Base-by-base conservation (phyloP, 2,888 invertebrate genomes). In the Ophioninae sp. region DNA sequence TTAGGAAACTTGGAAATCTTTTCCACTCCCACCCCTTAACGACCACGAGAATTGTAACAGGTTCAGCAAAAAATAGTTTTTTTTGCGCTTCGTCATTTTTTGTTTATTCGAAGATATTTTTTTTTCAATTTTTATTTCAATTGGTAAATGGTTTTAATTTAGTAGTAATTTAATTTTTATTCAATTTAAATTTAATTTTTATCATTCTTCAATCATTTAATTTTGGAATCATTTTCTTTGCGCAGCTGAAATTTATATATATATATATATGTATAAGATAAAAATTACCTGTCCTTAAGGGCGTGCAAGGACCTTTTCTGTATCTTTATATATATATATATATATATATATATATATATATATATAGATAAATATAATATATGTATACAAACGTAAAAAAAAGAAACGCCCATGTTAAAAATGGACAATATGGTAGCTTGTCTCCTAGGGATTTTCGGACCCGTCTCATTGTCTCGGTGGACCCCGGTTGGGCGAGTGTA, bases 231-330 rank as follows among this genome's bases (percentile, higher is more conserved):
- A 30, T 30, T 30, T 30, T 30, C 30, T 30, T 30, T 30, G 30
- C 3, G 30, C 30, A 30, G 30, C 1, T 30, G 3, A 30, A 30
- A 30, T 30, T n/a, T n/a, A n/a, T n/a, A n/a, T n/a, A n/a, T n/a
- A n/a, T n/a, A n/a, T n/a, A n/a, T n/a, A n/a, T n/a, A n/a, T n/a
- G n/a, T n/a, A n/a, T n/a, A n/a, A n/a, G n/a, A n/a, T n/a, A n/a
- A n/a, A n/a, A n/a, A n/a, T 87, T 88, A 89, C 89, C 89, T 89
- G 89, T 87, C 10, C 41, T 85, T 86, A 82, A 80, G 85, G 83
- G 73, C 79, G 83, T 73, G 57, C 57, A 68, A 79, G 56, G 56
- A 65, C 65, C 17, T 30, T 61, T 72, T 70, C 70, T 76, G 59
- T 20, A 62, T 7, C 56, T 17, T 56, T 68, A 73, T 72, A 72